These are phyloP conservation scores for Corvus cornix DNA, from an alignment of 2,113 vertebrate genomes.

Conservation along the genomic window DNA sequence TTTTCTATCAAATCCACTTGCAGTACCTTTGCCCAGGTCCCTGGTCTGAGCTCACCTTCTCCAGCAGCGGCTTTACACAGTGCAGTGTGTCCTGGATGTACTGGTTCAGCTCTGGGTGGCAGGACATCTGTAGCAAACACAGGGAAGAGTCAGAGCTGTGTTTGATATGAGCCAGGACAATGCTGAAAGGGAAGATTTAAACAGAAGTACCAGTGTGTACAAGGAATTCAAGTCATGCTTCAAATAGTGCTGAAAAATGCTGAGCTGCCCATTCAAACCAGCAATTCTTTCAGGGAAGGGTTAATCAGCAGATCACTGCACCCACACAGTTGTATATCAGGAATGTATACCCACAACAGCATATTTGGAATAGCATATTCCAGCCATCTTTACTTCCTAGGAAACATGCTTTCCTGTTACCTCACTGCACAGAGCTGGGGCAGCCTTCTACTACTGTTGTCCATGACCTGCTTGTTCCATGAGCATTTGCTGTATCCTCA, in stretches of 20 bases:
- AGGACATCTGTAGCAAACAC: constrained; percentile 87
- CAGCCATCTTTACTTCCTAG: background rate
- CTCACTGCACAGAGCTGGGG: background rate
- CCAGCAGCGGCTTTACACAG: constrained; percentile 94
- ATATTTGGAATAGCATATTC: background rate
- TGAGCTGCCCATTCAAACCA: background rate
- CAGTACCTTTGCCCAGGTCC: background rate
- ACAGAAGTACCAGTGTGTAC: background rate
- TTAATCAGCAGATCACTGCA: background rate
- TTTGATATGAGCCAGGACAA: background rate
- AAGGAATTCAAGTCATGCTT: background rate
- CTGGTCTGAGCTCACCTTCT: constrained; percentile 81
- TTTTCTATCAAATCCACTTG: background rate
- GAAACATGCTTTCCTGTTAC: background rate
- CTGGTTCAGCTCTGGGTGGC: constrained; percentile 94
- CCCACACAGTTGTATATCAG: background rate
- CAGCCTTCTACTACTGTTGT: background rate
- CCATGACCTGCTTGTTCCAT: background rate
- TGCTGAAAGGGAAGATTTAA: background rate
- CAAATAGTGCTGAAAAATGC: background rate
- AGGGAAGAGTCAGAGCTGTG: background rate
- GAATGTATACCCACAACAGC: background rate
- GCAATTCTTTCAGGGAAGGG: background rate
- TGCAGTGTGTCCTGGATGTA: constrained; percentile 97
- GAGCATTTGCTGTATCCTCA: background rate